Evolutionary conservation across 2,113 vertebrate genomes (phyloP).

Genomic region (Marmota flaviventris): DNA sequence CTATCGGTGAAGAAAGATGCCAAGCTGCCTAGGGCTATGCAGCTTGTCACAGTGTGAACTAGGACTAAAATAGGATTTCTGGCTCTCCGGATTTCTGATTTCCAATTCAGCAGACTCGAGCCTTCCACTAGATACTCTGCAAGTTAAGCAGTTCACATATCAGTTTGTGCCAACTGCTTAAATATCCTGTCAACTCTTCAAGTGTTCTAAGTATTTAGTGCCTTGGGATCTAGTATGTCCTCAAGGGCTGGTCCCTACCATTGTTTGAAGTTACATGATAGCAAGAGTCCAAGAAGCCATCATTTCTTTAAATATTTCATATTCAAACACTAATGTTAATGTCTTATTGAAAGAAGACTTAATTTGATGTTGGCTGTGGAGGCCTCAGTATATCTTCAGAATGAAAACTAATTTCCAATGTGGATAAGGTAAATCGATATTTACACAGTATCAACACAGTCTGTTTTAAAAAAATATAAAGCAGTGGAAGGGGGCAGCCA

Average conservation of each 20-base stretch:
- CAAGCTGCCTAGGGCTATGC: conserved; percentile 51
- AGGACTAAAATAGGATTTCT: conserved; percentile 66
- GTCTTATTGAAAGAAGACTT: neutral
- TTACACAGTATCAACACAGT: neutral
- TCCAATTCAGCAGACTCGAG: conserved; percentile 65
- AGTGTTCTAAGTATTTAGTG: conserved; percentile 8
- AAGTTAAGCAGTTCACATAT: conserved; percentile 68
- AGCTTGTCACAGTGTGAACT: conserved; percentile 56
- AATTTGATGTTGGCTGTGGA: neutral
- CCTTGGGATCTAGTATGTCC: neutral
- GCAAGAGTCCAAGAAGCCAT: neutral
- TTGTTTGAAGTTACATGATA: conserved; percentile 16
- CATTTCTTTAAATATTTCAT: neutral
- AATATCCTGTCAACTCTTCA: conserved; percentile 57
- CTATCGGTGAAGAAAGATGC: conserved; percentile 35
- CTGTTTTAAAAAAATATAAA: neutral
- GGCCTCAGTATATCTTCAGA: neutral
- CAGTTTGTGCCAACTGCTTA: conserved; percentile 63
- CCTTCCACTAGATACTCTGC: conserved; percentile 55
- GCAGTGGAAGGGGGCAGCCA: neutral
- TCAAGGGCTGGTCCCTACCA: neutral
- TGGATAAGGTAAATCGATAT: neutral
- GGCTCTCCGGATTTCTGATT: conserved; percentile 64
- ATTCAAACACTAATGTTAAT: conserved; percentile 38
- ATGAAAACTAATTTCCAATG: conserved; percentile 8